Percentiles rank a stretch among this genome's conserved stretches.
phyloP scores from a whole-genome alignment of 2,888 invertebrate species.

The Polylopha cassiicola region DNA sequence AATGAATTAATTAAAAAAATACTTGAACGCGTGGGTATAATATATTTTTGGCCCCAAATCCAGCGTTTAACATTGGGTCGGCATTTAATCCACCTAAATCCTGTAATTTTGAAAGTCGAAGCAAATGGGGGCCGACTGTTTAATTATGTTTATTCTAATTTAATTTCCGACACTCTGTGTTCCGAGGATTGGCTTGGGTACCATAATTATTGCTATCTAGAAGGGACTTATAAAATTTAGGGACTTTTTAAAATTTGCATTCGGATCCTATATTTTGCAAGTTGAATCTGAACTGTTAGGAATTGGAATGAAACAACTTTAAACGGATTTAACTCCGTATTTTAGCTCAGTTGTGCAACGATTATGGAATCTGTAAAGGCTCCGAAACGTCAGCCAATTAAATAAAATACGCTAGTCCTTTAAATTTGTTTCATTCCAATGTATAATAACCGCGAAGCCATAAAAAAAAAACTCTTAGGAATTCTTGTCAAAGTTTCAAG shows the following conservation, averaged over 20 bases:
- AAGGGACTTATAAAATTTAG: constrained; percentile 13
- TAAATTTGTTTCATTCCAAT: too few relatives aligned
- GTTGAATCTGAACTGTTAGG: too few relatives aligned
- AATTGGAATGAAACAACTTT: too few relatives aligned
- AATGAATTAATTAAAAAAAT: constrained; percentile 52
- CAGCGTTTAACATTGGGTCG: constrained; percentile 47
- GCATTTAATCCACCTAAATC: constrained; percentile 49
- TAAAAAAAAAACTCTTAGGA: too few relatives aligned
- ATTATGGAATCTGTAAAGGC: too few relatives aligned
- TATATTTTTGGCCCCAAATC: constrained; percentile 42
- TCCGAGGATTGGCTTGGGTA: constrained; percentile 32
- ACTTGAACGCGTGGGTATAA: constrained; percentile 32
- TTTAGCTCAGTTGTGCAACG: too few relatives aligned
- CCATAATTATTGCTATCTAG: constrained; percentile 18
- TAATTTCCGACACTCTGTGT: constrained; percentile 53
- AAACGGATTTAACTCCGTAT: too few relatives aligned
- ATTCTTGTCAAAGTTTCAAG: too few relatives aligned
- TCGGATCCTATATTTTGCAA: background rate
- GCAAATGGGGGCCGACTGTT: constrained; percentile 53
- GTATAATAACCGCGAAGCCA: too few relatives aligned
- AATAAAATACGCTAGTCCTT: too few relatives aligned
- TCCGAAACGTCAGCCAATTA: too few relatives aligned
- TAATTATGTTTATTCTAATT: constrained; percentile 68
- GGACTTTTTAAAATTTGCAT: constrained; percentile 5
- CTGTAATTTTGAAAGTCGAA: constrained; percentile 55